A percentile compares a stretch with the other conserved stretches of the same genome.
phyloP scores from a whole-genome alignment of 2,797 vertebrate genomes.

The Sylvia borin region DNA sequence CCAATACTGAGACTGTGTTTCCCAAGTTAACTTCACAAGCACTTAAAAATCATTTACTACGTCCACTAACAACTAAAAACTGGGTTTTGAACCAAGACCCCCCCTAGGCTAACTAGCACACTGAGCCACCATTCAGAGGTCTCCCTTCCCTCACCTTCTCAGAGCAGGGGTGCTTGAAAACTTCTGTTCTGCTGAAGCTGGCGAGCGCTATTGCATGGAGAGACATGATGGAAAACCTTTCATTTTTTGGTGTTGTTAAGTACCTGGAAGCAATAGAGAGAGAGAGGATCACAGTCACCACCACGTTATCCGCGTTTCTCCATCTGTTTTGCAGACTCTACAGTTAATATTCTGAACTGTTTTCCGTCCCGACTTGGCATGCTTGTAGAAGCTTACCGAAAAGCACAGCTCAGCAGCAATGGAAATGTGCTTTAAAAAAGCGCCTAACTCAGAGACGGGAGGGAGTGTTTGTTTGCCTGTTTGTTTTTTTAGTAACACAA shows the following conservation, averaged over 20 bases:
- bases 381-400: background rate
- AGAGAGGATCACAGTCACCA: background rate
- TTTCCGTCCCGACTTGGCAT: background rate
- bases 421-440: background rate
- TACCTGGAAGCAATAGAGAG: background rate
- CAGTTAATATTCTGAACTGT: background rate
- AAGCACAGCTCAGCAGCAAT: background rate
- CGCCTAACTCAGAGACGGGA: too few species aligned
- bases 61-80: background rate
- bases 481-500: background rate
- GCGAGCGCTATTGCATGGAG: background rate
- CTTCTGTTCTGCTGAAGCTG: background rate
- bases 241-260: background rate
- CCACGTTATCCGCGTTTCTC: background rate
- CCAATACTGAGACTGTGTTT: background rate
- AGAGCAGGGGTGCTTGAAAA: background rate
- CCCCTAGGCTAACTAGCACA: background rate
- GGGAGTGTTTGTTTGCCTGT: too few species aligned
- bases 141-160: background rate
- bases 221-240: constrained; percentile 38
- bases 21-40: background rate
- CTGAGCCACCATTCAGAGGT: background rate
- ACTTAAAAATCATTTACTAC: background rate
- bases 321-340: background rate
- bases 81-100: background rate